Evolutionary conservation across 2,888 invertebrate species (phyloP).

Genomic region (Morinoia aosen): DNA sequence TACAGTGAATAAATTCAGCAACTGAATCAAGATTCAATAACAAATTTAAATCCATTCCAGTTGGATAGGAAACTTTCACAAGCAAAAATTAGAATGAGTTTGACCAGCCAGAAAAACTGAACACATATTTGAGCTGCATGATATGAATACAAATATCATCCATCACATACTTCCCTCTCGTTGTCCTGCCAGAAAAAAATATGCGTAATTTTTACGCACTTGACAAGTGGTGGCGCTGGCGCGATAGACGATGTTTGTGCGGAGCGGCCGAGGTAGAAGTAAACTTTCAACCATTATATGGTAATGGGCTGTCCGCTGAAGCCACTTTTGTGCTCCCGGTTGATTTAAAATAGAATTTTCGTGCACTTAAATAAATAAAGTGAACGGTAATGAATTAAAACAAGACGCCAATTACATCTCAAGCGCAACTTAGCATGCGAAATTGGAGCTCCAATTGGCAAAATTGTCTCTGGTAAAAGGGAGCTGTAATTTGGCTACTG

Average conservation of each 20-base stretch:
- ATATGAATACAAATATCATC: background rate
- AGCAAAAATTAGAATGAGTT: background rate
- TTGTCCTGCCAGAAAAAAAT: background rate
- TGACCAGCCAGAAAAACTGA: background rate
- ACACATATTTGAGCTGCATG: background rate
- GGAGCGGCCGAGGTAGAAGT: background rate
- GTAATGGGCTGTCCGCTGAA: background rate
- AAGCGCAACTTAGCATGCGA: background rate
- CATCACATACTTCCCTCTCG: background rate
- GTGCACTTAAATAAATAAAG: constrained; percentile 17
- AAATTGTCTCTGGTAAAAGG: background rate
- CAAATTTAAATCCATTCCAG: background rate
- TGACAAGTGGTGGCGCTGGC: background rate
- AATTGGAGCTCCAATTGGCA: background rate
- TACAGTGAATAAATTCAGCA: background rate
- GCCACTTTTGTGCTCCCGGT: background rate
- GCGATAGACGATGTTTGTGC: background rate
- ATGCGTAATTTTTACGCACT: background rate
- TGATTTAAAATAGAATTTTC: background rate
- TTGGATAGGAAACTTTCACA: background rate
- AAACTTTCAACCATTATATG: background rate
- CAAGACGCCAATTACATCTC: background rate
- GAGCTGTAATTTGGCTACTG: background rate
- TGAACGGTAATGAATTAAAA: constrained; percentile 5
- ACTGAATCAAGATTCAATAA: background rate